A percentile compares a stretch with the other conserved stretches of the same genome.
phyloP scores from a whole-genome alignment of 2,113 vertebrate species.

The Tympanuchus pallidicinctus region DNA sequence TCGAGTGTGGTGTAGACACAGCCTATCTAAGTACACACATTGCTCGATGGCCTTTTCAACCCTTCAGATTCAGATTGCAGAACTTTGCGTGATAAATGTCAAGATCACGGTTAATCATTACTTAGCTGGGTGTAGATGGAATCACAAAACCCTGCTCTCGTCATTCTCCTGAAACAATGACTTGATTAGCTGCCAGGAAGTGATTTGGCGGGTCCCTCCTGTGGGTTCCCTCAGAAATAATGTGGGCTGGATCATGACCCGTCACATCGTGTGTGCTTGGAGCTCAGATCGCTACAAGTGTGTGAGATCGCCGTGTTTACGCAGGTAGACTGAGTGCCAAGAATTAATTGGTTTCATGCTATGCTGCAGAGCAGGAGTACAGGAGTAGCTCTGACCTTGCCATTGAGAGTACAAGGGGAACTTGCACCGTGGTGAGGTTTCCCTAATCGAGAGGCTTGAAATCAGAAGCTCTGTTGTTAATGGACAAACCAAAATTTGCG shows the following conservation, averaged over 20 bases:
- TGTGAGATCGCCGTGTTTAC: not conserved
- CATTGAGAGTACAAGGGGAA: not conserved
- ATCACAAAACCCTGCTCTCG: not conserved
- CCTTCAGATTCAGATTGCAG: not conserved
- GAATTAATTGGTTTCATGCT: not conserved
- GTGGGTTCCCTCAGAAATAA: conserved; percentile 9
- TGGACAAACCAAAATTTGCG: not conserved
- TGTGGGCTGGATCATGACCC: not conserved
- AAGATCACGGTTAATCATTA: not conserved
- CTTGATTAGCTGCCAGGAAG: not conserved
- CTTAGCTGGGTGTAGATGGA: not conserved
- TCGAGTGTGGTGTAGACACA: not conserved
- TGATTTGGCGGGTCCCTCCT: not conserved
- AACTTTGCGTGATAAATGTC: not conserved
- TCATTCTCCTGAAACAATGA: conserved; percentile 45
- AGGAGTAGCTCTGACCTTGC: not conserved
- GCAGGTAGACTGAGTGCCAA: not conserved
- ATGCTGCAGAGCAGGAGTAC: not conserved
- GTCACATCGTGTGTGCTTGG: not conserved
- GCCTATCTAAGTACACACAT: conserved; percentile 26
- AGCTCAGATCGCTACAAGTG: not conserved
- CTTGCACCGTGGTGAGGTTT: not conserved
- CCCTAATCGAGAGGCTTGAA: not conserved
- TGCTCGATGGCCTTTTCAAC: conserved; percentile 23
- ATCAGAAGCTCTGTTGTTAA: not conserved